Conservation (phyloP, 2,113 vertebrate species). For the Cyanocitta stelleri region DNA sequence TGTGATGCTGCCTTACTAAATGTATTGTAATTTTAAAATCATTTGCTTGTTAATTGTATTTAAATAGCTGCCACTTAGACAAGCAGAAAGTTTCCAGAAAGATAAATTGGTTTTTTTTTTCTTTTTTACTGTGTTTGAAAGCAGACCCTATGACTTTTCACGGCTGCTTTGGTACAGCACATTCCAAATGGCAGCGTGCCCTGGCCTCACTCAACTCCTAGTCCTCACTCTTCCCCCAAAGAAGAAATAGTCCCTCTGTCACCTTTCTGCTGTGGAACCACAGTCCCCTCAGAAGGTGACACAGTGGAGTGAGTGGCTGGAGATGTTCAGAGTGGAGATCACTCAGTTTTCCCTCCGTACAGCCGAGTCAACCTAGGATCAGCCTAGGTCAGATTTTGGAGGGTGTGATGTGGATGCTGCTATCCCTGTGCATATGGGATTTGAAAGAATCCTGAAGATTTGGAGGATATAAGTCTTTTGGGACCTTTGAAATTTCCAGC, state of each 20-base stretch:
- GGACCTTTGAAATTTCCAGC: neutral
- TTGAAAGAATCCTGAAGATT: neutral
- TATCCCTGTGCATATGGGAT: neutral
- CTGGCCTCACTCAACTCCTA: neutral
- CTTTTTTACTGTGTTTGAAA: slow-evolving; percentile 30
- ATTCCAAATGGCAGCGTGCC: neutral
- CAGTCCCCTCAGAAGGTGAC: neutral
- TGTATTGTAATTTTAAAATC: slow-evolving; percentile 70
- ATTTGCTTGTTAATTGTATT: slow-evolving; percentile 76
- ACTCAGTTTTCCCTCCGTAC: neutral
- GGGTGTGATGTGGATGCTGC: fast-evolving
- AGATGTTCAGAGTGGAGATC: neutral
- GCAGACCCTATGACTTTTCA: slow-evolving; percentile 39
- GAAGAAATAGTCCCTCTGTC: neutral
- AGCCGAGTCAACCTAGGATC: neutral
- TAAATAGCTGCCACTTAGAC: slow-evolving; percentile 66
- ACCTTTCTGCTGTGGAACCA: fast-evolving
- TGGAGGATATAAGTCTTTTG: neutral
- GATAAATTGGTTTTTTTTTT: neutral
- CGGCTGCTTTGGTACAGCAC: slow-evolving; percentile 31
- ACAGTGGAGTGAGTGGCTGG: neutral
- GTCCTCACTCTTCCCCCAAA: neutral
- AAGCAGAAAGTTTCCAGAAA: slow-evolving; percentile 54
- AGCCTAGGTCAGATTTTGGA: neutral
- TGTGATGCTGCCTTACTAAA: slow-evolving; percentile 63